Evolutionary conservation across 1,140 invertebrate species (phyloP).

Genomic region (Drosophila subpulchrella): DNA sequence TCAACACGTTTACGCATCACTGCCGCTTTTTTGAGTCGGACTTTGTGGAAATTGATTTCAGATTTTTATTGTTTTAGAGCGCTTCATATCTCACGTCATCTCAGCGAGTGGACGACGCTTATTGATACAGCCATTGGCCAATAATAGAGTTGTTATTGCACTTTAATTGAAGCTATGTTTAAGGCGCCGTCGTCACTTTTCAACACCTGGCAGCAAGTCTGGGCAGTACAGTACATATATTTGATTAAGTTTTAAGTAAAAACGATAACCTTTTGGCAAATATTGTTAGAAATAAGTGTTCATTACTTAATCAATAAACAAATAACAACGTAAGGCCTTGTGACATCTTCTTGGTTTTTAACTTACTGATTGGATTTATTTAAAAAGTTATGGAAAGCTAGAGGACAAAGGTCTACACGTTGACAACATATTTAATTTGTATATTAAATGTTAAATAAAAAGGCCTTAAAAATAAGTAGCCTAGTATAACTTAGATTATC

Average conservation of each 20-base stretch:
- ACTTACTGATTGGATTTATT: too few relatives aligned
- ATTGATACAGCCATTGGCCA: conserved; percentile 72
- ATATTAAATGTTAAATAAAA: too few relatives aligned
- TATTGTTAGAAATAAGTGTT: not conserved
- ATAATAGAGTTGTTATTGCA: conserved; percentile 83
- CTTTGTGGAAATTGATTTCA: conserved; percentile 75
- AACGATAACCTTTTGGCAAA: too few relatives aligned
- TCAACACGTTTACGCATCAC: conserved; percentile 78
- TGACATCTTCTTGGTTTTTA: too few relatives aligned
- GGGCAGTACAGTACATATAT: not conserved
- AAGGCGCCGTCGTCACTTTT: conserved; percentile 47
- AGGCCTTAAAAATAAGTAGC: too few relatives aligned
- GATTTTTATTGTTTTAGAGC: conserved; percentile 74
- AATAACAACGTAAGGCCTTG: too few relatives aligned
- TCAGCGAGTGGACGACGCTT: conserved; percentile 44
- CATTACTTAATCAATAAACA: too few relatives aligned
- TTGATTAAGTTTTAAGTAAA: too few relatives aligned
- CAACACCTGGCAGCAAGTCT: conserved; percentile 35
- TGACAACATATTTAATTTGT: too few relatives aligned
- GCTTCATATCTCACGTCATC: conserved; percentile 80
- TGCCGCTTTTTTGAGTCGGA: conserved; percentile 43
- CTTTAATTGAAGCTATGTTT: conserved; percentile 72
- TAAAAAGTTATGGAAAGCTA: too few relatives aligned
- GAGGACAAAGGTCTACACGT: too few relatives aligned
- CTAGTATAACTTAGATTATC: too few relatives aligned